A percentile compares a stretch with the other conserved stretches of the same genome.
Evolutionary conservation across 2,113 vertebrate species (phyloP).

Genomic region (Sturnus vulgaris): DNA sequence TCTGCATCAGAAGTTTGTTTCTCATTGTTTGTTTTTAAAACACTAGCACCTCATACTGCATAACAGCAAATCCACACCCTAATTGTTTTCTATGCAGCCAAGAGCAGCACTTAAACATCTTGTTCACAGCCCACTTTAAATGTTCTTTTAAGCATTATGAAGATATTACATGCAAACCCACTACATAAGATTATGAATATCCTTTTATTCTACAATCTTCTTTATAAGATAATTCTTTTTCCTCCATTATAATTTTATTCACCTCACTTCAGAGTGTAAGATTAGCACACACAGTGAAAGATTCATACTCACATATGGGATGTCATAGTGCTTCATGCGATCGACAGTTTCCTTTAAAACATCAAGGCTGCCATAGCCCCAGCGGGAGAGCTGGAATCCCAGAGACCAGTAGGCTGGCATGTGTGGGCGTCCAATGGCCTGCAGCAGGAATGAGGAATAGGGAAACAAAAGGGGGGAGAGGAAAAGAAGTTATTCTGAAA

Average conservation of each 20-base stretch:
- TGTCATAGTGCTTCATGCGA: constrained; percentile 71
- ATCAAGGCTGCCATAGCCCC: constrained; percentile 78
- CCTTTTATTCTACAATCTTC: not conserved
- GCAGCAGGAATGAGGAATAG: not conserved
- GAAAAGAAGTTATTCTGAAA: not conserved
- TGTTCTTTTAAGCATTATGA: not conserved
- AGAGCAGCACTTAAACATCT: not conserved
- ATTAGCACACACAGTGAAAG: not conserved
- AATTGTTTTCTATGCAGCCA: not conserved
- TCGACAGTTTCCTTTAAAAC: constrained; percentile 76
- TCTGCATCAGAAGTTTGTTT: not conserved
- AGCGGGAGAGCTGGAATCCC: constrained; percentile 86
- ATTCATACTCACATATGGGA: constrained; percentile 79
- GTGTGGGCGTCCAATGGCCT: constrained; percentile 77
- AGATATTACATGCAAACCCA: not conserved
- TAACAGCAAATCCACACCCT: not conserved
- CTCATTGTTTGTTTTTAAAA: not conserved
- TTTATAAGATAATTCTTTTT: not conserved
- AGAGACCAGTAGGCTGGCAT: constrained; percentile 88
- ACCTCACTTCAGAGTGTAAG: not conserved
- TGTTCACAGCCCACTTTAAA: not conserved
- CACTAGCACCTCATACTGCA: not conserved
- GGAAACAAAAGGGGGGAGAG: not conserved
- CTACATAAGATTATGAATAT: not conserved
- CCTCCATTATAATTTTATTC: not conserved